Base-by-base conservation (phyloP, 2,888 invertebrate species). In the Nemapogon koenigi region DNA sequence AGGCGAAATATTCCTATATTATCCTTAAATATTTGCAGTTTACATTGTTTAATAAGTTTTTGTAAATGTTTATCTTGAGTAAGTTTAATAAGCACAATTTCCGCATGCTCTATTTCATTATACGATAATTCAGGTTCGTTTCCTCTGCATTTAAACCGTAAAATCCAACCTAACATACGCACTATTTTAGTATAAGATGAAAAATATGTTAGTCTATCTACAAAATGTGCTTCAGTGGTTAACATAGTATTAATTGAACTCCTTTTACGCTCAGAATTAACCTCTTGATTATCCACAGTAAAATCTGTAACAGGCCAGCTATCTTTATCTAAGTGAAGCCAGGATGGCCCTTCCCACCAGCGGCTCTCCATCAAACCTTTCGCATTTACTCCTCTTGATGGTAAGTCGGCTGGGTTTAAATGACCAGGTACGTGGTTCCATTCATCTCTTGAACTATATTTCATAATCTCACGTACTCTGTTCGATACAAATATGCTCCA, bases 321-420 rank as follows among this genome's bases (percentile, higher is more conserved):
- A 14, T 16, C 16, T 26, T 3, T 3, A 3, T 3, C 2, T 2
- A 4, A 2, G 15, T 35, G 14, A 6, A 37, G 22, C 40, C 40
- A 40, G 4, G 10, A 10, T 4, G 40, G 40, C 3, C 40, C 40
- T 18, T 40, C 37, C 39, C 39, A 39, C 39, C 39, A 39, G 3
- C 35, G 19, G 18, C n/a, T 14, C 2, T 33, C 29, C 6, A 28
- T 10, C 8, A 35, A 28, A 13, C 8, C 27, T n/a, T 39, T 29
- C 3, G 39, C 28, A 25, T 35, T 11, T 14, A 28, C 33, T 7
- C 39, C 33, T 28, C 39, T 16, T 13, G 35, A 39, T 14, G 33
- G 39, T n/a, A 39, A 28, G 13, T 39, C 35, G 11, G 39, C 39
- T 16, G 39, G 39, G 13, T 39, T 39, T 17, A 31, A 26, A 4